Evolutionary conservation across 2,888 invertebrate species (phyloP).

Genomic region (Candidula unifasciata): DNA sequence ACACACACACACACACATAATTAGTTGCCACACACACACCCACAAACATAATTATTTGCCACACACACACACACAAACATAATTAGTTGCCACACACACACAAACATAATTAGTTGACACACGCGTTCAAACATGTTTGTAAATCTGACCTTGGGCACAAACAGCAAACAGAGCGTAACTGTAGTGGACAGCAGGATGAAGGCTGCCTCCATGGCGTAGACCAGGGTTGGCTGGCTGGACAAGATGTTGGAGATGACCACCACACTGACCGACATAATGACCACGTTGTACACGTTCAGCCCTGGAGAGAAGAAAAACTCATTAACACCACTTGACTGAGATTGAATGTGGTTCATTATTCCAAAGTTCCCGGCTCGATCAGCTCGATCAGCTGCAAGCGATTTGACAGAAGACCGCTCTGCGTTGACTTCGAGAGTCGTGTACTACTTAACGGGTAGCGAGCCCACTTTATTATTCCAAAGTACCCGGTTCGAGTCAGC

Average conservation of each 20-base stretch:
- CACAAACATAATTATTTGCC: neutral
- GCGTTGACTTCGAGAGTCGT: no score
- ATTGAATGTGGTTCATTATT: no score
- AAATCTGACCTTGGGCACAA: constrained; percentile 86
- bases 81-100: neutral
- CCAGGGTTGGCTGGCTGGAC: constrained; percentile 81
- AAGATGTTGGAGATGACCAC: constrained; percentile 92
- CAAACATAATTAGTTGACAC: neutral
- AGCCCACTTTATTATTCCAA: no score
- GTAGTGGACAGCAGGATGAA: constrained; percentile 91
- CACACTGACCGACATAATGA: constrained; percentile 90
- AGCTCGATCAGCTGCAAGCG: no score
- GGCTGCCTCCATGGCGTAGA: constrained; percentile 83
- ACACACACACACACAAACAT: neutral
- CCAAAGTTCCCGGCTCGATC: no score
- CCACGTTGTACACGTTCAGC: constrained; percentile 93
- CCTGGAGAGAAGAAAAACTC: constrained; percentile 52
- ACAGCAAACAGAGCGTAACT: constrained; percentile 89
- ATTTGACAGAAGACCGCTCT: no score
- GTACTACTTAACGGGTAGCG: no score
- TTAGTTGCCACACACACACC: neutral
- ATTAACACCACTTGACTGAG: no score
- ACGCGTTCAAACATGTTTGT: neutral
- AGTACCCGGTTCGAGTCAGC: no score
- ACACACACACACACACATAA: neutral